Percentiles rank a stretch among this genome's conserved stretches.
These are phyloP conservation scores for Saxidomus purpurata DNA, from an alignment of 1,140 invertebrate species.

Conservation along the genomic window DNA sequence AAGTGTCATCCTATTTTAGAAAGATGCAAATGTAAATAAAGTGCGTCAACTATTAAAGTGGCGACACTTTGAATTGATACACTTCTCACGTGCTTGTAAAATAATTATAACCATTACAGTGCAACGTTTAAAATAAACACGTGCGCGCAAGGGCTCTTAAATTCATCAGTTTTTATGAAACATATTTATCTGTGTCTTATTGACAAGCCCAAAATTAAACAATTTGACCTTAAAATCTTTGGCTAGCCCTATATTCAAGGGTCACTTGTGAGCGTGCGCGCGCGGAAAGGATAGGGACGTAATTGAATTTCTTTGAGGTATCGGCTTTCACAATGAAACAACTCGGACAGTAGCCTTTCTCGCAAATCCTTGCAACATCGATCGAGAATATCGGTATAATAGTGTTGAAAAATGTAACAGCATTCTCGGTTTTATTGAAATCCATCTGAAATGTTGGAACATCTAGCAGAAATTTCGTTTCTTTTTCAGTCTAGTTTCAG, in stretches of 20 bases:
- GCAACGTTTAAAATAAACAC: conserved; percentile 51
- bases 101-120: conserved; percentile 58
- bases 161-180: conserved; percentile 65
- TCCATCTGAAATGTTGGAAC: too few relatives aligned
- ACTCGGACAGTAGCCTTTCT: not conserved
- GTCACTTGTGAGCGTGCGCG: conserved; percentile 50
- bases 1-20: conserved; percentile 46
- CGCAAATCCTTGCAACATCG: not conserved
- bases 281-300: not conserved
- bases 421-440: too few relatives aligned
- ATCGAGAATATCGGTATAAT: not conserved
- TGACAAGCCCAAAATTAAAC: conserved; percentile 62
- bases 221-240: conserved; percentile 48
- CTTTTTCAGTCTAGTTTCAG: too few relatives aligned
- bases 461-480: too few relatives aligned
- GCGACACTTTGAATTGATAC: conserved; percentile 50
- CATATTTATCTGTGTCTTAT: conserved; percentile 64
- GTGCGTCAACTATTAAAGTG: conserved; percentile 49
- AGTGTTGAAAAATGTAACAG: too few relatives aligned
- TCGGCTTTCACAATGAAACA: conserved; percentile 37
- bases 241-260: conserved; percentile 35
- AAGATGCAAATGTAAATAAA: conserved; percentile 64
- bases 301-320: conserved; percentile 56
- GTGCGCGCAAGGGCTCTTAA: conserved; percentile 57
- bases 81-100: conserved; percentile 58